Evolutionary conservation across 1,140 invertebrate species (phyloP), one percentile per base, ranked within the genome.

Genomic region (Drosophila busckii): DNA sequence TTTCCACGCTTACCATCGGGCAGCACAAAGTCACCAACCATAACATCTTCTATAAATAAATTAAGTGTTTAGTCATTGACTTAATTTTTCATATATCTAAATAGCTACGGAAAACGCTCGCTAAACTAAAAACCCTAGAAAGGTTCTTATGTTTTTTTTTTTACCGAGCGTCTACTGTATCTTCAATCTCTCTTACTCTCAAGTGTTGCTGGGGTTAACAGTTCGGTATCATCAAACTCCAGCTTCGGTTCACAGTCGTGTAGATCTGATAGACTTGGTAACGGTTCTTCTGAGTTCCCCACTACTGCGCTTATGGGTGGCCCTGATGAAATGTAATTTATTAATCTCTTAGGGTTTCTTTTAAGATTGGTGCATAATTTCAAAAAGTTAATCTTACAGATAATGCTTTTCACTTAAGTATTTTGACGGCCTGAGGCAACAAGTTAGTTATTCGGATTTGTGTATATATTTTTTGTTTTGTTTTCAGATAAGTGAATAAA

Each of bases 171-270:
- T n/a, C n/a, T n/a, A n/a, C n/a, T n/a, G n/a, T n/a, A 40, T 25
- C 23, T 19, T 4, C 5, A 3, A 9, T 19, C 54, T 66, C 62
- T 25, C 70, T 83, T 71, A 86, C 84, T 70, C 48, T 85, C 75
- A 20, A 85, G 45, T 12, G 75, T 58, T 2, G 73, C 56, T 44
- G 84, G 66, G 15, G 64, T 64, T 62, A 87, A 62, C 25, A 87
- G 64, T 89, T 98, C 96, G 6, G 95, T 96, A 88, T 98, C 96
- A 89, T 98, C 96, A 90, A 98, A 98, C 88, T 98, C 96, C 84
- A 98, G 90, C 88, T 96, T 95, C 15, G 96, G 96, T 86, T 98
- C 96, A 88, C 97, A 95, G 89, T 97, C 95, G 88, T 96, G 95
- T 86, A 93, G 95, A 88, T 96, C 95, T 22, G 95, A 96, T 40